Evolutionary conservation across 2,113 vertebrate species (phyloP).

Genomic region (Protomyctophum bolini): DNA sequence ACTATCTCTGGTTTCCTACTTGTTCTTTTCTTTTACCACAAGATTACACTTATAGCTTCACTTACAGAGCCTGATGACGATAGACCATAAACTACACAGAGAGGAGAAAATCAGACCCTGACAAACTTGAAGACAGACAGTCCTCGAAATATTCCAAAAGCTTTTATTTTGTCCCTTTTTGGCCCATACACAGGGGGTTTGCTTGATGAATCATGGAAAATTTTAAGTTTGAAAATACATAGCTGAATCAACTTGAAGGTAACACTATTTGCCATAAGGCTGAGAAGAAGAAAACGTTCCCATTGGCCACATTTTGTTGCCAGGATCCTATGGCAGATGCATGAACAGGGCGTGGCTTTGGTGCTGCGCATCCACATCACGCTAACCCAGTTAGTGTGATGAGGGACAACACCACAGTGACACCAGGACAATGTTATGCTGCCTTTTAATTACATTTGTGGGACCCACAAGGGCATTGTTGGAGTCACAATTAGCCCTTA

Average conservation of each 20-base stretch:
- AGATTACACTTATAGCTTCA: not conserved
- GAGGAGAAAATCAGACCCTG: constrained; percentile 4
- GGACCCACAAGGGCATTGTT: not conserved
- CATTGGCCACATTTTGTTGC: too few species aligned
- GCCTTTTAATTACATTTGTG: constrained; percentile 23
- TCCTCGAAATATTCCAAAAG: not conserved
- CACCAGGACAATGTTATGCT: constrained; percentile 9
- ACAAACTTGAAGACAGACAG: not conserved
- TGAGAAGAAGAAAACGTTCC: too few species aligned
- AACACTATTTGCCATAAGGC: too few species aligned
- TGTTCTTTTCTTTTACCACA: not conserved
- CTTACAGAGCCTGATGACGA: constrained; percentile 2
- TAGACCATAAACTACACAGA: constrained; percentile 1
- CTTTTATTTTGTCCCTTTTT: not conserved
- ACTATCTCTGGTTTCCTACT: not conserved
- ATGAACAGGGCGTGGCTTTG: constrained; percentile 45
- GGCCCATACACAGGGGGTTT: constrained; percentile 1
- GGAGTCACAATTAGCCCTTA: constrained; percentile 14
- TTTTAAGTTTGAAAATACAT: not conserved
- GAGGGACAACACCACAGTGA: not conserved
- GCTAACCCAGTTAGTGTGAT: not conserved
- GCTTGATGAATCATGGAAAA: not conserved
- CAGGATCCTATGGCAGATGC: not conserved
- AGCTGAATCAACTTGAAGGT: too few species aligned
- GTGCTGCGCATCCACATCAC: constrained; percentile 1